phyloP scores from a whole-genome alignment of 2,888 invertebrate species.

The Boloria euphrosyne region DNA sequence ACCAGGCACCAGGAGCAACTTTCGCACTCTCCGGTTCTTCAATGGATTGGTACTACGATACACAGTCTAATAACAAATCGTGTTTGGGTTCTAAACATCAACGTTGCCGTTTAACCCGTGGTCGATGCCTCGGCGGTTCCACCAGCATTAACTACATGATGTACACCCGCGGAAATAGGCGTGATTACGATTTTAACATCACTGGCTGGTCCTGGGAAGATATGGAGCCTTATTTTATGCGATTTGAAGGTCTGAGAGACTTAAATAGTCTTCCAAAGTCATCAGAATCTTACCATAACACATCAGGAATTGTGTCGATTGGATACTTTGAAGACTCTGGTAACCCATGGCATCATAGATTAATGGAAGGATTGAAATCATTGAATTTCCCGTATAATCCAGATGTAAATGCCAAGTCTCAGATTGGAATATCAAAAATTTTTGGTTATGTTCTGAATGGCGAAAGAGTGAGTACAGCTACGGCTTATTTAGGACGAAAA shows the following conservation, averaged over 20 bases:
- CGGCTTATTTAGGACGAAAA: slow-evolving; percentile 51
- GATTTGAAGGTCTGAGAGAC: slow-evolving; percentile 57
- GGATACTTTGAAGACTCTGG: slow-evolving; percentile 52
- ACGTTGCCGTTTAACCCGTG: slow-evolving; percentile 57
- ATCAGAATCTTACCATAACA: slow-evolving; percentile 60
- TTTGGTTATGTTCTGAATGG: slow-evolving; percentile 56
- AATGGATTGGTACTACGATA: slow-evolving; percentile 59
- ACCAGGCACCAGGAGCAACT: slow-evolving; percentile 55
- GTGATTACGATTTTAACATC: slow-evolving; percentile 53
- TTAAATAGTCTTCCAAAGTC: slow-evolving; percentile 49
- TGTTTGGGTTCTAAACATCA: slow-evolving; percentile 52
- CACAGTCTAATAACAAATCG: slow-evolving; percentile 58
- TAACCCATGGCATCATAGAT: slow-evolving; percentile 57
- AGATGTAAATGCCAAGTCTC: slow-evolving; percentile 59
- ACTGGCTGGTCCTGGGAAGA: slow-evolving; percentile 62
- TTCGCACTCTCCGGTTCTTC: slow-evolving; percentile 48
- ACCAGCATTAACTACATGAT: slow-evolving; percentile 67
- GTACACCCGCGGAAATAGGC: slow-evolving; percentile 59
- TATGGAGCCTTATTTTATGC: slow-evolving; percentile 59
- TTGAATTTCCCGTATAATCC: slow-evolving; percentile 55
- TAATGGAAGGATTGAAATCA: slow-evolving; percentile 47
- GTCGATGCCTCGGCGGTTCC: slow-evolving; percentile 66
- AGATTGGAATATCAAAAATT: slow-evolving; percentile 56
- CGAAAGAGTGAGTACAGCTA: slow-evolving; percentile 59
- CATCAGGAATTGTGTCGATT: slow-evolving; percentile 53